These are phyloP conservation scores for Dendropsophus ebraccatus DNA, from an alignment of 2,113 vertebrate genomes.

Conservation along the genomic window DNA sequence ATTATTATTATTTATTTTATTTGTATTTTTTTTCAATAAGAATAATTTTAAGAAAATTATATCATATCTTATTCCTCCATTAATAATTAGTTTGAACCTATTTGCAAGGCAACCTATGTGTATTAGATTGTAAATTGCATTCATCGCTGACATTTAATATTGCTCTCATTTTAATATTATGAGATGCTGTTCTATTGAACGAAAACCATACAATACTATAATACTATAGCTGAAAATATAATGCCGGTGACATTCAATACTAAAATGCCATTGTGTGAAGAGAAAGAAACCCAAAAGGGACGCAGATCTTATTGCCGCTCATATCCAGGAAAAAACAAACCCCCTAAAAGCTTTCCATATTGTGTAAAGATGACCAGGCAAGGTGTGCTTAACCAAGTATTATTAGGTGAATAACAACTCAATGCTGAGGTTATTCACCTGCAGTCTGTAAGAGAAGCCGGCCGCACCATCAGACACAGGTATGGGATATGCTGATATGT, in stretches of 20 bases:
- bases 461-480: not conserved
- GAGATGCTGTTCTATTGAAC: not conserved
- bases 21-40: too few species aligned
- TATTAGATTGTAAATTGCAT: not conserved
- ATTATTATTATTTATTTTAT: too few species aligned
- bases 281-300: not conserved
- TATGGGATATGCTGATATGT: not conserved
- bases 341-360: not conserved
- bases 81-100: too few species aligned
- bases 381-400: constrained; percentile 17
- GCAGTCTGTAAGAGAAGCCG: not conserved
- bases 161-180: not conserved
- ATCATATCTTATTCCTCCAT: too few species aligned
- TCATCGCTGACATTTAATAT: not conserved
- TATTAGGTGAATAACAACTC: not conserved
- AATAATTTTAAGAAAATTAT: too few species aligned
- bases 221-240: not conserved
- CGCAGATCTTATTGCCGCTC: not conserved
- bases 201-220: not conserved
- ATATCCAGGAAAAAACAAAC: not conserved
- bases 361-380: not conserved
- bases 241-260: not conserved
- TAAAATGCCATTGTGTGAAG: not conserved
- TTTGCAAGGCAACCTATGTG: too few species aligned
- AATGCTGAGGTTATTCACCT: not conserved